Base-by-base conservation (phyloP, 1,140 invertebrate species). In the Conus ventricosus region DNA sequence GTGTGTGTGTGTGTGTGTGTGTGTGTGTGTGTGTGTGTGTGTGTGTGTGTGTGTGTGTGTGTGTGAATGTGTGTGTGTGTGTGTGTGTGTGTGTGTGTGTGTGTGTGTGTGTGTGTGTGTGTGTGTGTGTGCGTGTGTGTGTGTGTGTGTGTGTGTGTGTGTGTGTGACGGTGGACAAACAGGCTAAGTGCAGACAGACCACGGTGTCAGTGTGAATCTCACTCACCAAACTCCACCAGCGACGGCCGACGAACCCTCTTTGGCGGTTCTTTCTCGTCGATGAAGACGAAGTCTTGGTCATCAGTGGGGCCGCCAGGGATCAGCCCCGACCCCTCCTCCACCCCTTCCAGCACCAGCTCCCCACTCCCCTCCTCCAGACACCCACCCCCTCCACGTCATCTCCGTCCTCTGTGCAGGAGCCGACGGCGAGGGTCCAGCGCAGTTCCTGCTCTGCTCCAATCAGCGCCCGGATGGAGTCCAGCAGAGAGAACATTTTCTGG, bases 231-330 rank as follows among this genome's bases (percentile, higher is more conserved):
- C n/a, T 87, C 53, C 7, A 54, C 51, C 15, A 87, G 11, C 25
- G 85, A 27, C 10, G 85, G n/a, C 17, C 51, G 54, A 0, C 84
- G 67, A n/a, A 84, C 87, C 20, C 90, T 92, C 13, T 91, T 92
- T 4, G 90, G 88, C 20, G 90, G 67, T 57, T 90, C 89, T 67
- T 91, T 91, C 7, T 92, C 90, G 57, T 91, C 88, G 39, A 92
- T 91, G 17, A 89, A 89, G 0, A 91, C 91, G 85, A 92, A 90
- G 75, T 92, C 91, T 25, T 92, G 90, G 55, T 87, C 55, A 75
- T 90, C 90, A 5, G 87, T 60, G 10, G 25, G 6, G 6, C 39
- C 67, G 76, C n/a, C 54, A 10, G 57, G 23, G 23, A 67, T 15
- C 4, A 4, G 0, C 7, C 82, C 55, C 5, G 82, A 84, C 23